These are phyloP conservation scores for Lomographa bimaculata DNA, from an alignment of 2,888 invertebrate genomes.

Conservation along the genomic window DNA sequence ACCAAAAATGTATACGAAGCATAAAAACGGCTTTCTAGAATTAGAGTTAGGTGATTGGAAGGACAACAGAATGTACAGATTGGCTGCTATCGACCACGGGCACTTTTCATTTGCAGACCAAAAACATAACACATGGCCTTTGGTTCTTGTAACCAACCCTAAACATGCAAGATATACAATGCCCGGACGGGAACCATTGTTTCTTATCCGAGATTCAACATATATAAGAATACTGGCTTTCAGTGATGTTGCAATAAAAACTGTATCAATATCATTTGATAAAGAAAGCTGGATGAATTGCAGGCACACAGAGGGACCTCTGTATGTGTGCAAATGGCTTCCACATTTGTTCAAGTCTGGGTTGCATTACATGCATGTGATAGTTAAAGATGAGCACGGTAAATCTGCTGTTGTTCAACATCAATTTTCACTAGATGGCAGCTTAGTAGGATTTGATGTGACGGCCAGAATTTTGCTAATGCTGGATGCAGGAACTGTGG, in stretches of 20 bases:
- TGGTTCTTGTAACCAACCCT: conserved; percentile 94
- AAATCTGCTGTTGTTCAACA: conserved; percentile 84
- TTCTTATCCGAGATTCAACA: conserved; percentile 86
- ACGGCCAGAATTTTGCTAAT: conserved; percentile 89
- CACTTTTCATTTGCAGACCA: conserved; percentile 93
- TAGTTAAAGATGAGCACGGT: conserved; percentile 82
- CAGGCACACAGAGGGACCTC: conserved; percentile 84
- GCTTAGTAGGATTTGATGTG: conserved; percentile 85
- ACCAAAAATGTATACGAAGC: conserved; percentile 93
- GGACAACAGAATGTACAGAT: conserved; percentile 92
- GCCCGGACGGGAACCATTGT: conserved; percentile 88
- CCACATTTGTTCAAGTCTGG: conserved; percentile 86
- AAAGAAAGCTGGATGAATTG: conserved; percentile 86
- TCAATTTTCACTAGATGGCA: conserved; percentile 91
- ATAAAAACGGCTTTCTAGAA: conserved; percentile 92
- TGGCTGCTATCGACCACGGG: conserved; percentile 95
- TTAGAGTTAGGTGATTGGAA: conserved; percentile 97
- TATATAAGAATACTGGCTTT: conserved; percentile 93
- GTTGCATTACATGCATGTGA: conserved; percentile 86
- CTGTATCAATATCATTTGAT: conserved; percentile 87
- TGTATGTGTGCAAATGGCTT: conserved; percentile 90
- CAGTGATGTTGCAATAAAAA: conserved; percentile 85
- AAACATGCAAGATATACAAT: conserved; percentile 90
- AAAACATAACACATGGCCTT: conserved; percentile 90
- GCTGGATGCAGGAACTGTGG: conserved; percentile 88